Conservation (phyloP, 2,113 vertebrate species). For the Lepus americanus region DNA sequence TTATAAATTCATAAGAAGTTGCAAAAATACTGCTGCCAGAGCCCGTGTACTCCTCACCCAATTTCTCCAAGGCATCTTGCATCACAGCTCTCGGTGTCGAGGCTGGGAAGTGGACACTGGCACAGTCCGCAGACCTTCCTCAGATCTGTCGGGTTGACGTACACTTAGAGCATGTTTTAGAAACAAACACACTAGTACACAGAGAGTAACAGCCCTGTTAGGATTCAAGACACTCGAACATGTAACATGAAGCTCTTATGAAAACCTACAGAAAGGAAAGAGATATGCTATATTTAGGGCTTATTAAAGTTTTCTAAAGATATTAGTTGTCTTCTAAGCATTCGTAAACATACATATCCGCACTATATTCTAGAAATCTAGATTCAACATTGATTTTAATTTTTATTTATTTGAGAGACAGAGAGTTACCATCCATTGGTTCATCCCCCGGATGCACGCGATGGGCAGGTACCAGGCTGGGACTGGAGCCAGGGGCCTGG, state of each 20-base stretch:
- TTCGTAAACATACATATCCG: not conserved
- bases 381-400: constrained; percentile 37
- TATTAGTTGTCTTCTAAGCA: not conserved
- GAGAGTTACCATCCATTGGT: too few relatives aligned
- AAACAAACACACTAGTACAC: not conserved
- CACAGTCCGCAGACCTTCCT: not conserved
- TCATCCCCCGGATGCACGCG: too few relatives aligned
- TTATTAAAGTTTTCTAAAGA: not conserved
- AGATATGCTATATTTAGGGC: not conserved
- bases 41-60: not conserved
- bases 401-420: too few relatives aligned
- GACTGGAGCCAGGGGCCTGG: too few relatives aligned
- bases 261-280: not conserved
- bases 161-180: not conserved
- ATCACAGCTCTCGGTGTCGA: not conserved
- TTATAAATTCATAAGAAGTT: constrained; percentile 10
- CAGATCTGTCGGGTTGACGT: not conserved
- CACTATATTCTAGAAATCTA: not conserved
- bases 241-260: not conserved
- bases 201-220: not conserved
- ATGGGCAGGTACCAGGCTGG: too few relatives aligned
- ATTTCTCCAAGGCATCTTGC: not conserved
- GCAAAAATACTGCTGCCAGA: not conserved
- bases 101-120: not conserved
- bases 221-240: constrained; percentile 43